Percentiles rank a stretch among this genome's conserved stretches.
These are phyloP conservation scores for Trinectes maculatus DNA, from an alignment of 2,113 vertebrate genomes.

Conservation along the genomic window DNA sequence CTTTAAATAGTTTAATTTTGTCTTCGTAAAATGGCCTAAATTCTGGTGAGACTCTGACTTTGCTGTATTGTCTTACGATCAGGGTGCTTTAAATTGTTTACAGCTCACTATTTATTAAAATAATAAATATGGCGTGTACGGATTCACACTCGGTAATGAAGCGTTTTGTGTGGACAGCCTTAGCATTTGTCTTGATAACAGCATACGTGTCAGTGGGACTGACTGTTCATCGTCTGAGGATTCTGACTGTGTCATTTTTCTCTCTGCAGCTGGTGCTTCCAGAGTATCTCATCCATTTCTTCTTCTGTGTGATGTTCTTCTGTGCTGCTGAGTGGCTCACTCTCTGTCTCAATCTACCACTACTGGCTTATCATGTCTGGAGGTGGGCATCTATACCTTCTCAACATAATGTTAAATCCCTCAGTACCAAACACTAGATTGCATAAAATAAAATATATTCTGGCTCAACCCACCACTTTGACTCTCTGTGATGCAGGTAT, in stretches of 20 bases:
- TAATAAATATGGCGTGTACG: too few species aligned
- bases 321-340: constrained; percentile 99
- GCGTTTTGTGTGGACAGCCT: neutral
- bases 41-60: constrained; percentile 16
- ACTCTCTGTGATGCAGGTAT: constrained; percentile 82
- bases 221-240: neutral
- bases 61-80: neutral
- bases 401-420: neutral
- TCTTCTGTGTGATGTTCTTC: constrained; percentile 99
- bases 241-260: constrained; percentile 34
- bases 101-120: constrained; percentile 6
- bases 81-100: neutral
- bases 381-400: constrained; percentile 81
- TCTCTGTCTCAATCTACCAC: constrained; percentile 94
- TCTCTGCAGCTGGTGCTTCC: constrained; percentile 95
- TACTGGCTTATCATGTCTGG: constrained; percentile 98
- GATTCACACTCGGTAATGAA: neutral
- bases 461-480: neutral
- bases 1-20: constrained; percentile 25
- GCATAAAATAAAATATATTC: too few species aligned
- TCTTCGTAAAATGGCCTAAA: constrained; percentile 17
- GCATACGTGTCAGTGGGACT: neutral
- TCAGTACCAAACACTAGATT: neutral
- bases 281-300: constrained; percentile 99
- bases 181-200: neutral